Evolutionary conservation across 2,113 vertebrate genomes (phyloP).

Genomic region (Lepisosteus osseus): DNA sequence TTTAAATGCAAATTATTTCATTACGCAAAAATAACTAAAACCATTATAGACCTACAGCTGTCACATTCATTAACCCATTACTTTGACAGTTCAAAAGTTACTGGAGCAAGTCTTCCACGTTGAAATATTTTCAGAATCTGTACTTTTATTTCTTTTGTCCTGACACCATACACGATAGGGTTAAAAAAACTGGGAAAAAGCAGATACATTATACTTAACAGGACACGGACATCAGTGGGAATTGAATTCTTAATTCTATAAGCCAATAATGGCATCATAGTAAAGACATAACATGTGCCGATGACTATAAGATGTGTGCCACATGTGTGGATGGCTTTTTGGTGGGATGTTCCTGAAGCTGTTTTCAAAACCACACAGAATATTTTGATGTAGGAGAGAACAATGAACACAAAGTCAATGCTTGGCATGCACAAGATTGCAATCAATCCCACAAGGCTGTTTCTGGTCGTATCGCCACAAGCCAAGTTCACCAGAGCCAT

Average conservation of each 20-base stretch:
- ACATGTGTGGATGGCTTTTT: constrained; percentile 34
- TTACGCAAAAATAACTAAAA: too few species aligned
- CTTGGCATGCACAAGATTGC: constrained; percentile 17
- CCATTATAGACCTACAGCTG: too few species aligned
- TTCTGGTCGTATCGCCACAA: constrained; percentile 42
- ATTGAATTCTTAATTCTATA: constrained; percentile 34
- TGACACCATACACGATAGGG: constrained; percentile 42
- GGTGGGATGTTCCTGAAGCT: constrained; percentile 20
- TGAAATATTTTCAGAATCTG: constrained; percentile 25
- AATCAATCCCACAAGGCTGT: constrained; percentile 39
- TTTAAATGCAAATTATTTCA: too few species aligned
- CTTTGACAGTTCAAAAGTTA: neutral
- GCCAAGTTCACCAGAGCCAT: constrained; percentile 54
- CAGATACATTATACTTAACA: constrained; percentile 34
- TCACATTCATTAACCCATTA: too few species aligned
- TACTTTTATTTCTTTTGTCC: constrained; percentile 36
- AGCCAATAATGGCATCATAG: constrained; percentile 26
- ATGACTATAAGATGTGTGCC: constrained; percentile 31
- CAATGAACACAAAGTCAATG: constrained; percentile 29
- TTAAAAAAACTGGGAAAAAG: constrained; percentile 34
- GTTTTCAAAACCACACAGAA: constrained; percentile 22
- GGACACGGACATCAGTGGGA: constrained; percentile 28
- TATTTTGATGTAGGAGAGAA: constrained; percentile 28
- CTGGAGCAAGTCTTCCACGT: neutral
- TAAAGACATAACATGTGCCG: constrained; percentile 16